Percentiles rank a stretch among this genome's conserved stretches.
These are phyloP conservation scores for Pyxicephalus adspersus DNA, from an alignment of 2,113 vertebrate species.

Conservation along the genomic window DNA sequence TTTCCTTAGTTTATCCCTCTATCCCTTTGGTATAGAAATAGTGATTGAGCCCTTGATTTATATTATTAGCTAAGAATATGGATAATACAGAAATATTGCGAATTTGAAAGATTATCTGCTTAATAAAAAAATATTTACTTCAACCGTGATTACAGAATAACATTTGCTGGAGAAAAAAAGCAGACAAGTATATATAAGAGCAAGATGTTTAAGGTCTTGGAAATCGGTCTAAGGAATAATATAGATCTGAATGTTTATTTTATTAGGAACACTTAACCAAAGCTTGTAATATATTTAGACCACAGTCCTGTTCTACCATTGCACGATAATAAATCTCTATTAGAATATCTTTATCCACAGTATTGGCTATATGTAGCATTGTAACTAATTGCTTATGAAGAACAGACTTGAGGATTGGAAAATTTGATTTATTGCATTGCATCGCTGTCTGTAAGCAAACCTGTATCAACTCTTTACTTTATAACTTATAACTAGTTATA, in stretches of 20 bases:
- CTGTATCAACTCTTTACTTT: background rate
- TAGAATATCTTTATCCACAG: conserved; percentile 8
- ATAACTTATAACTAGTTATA: conserved; percentile 7
- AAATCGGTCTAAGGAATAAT: conserved; percentile 29
- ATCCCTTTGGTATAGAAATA: too few species aligned
- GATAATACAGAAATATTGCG: background rate
- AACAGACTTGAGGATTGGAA: conserved; percentile 3
- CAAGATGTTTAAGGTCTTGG: conserved; percentile 20
- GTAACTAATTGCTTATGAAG: conserved; percentile 13
- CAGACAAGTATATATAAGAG: conserved; percentile 13
- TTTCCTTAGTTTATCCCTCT: too few species aligned
- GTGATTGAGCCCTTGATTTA: too few species aligned
- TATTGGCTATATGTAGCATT: background rate
- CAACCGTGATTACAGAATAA: background rate
- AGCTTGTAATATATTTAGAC: conserved; percentile 3
- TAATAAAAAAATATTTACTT: background rate
- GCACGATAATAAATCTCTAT: conserved; percentile 19
- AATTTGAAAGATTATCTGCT: background rate
- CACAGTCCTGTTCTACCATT: background rate
- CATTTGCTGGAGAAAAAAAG: background rate
- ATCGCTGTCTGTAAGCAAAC: background rate
- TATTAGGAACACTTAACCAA: conserved; percentile 36
- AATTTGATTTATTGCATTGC: background rate
- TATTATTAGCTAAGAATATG: background rate
- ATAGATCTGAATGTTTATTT: conserved; percentile 19